Evolutionary conservation across 1,140 invertebrate species (phyloP), one percentile per base, ranked within the genome.

Genomic region (Hydropsyche tenuis): DNA sequence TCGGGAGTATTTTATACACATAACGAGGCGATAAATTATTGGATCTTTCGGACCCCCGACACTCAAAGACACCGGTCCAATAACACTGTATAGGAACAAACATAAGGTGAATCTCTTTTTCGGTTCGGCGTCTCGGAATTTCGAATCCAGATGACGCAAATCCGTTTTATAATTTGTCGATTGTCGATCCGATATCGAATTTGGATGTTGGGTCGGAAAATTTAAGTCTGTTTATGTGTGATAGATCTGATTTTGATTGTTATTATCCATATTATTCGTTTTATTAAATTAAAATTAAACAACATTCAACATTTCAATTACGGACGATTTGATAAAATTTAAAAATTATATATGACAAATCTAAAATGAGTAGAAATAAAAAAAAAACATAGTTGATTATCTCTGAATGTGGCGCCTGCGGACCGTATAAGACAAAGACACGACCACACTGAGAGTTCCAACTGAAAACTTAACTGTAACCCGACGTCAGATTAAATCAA

Each of bases 1-100:
- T 14, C 48, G 46, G 14, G 48, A n/a, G 68, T 70, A 70, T 70
- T 70, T 70, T 70, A 70, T 56, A 70, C 30, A 9, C 48, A 70
- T 70, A 70, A 70, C 68, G 68, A 70, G 68, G 68, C 68, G 68
- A 70, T 70, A 70, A 70, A 70, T 70, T 70, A 70, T 70, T 70
- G 68, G 30, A 45, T 43, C 68, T 56, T 69, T 69, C 18, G 43
- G 66, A 66, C 27, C 68, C n/a, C 12, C 48, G 51, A 56, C 7
- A 14, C 68, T 70, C 68, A 70, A 70, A 70, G 68, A 70, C 48
- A 70, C 68, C 68, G 68, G 30, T 43, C 65, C 14, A 70, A 70
- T 37, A 70, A 53, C 68, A 53, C 22, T 4, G 30, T 37, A 37
- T 37, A 37, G 3, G 9, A 37, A 37, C 9, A 37, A 37, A 37